Base-by-base conservation (phyloP, 2,113 vertebrate species). In the Campylomormyrus numenius region DNA sequence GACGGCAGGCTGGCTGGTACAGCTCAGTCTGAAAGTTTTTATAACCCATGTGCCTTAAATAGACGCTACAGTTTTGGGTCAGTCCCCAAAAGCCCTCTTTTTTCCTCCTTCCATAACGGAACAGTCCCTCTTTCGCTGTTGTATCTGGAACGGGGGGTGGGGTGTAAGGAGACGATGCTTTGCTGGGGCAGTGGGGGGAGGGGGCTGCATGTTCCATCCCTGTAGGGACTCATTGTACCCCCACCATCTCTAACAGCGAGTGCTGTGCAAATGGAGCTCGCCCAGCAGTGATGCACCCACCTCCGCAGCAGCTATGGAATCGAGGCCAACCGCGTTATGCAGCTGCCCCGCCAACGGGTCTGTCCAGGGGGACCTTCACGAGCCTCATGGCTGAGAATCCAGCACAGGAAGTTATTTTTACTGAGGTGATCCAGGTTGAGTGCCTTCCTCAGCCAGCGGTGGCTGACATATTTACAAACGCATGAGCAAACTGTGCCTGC, bases 51-150 rank as follows among this genome's bases (percentile, higher is more conserved):
- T 31, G 85, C 94, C 95, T 95, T 94, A 92, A 95, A 95, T 96
- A 95, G 95, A 90, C 52, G 91, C 56, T 90, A 89, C 91, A 87
- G 77, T 96, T 96, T 94, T 96, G 85, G 95, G 95, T 95, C 95
- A 95, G 49, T 35, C 56, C 90, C 93, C 92, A 92, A 85, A 56
- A 89, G 88, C 89, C 39, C 31, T 92, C 90, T 89, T 92, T 93
- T 93, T 91, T 83, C 90, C 85, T 66, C 80, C 35, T 92, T 92
- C 92, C 70, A 46, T 89, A 90, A 91, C 77, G 86, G 90, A 90
- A 91, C 84, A 89, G 90, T 88, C 90, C 53, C 53, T 89, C 90
- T 93, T 88, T 87, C 74, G 90, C 84, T 31, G 91, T 87, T 87
- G 70, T 90, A 94, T 93, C 85, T 93, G 89, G 94, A 93, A 93